Evolutionary conservation across 2,113 vertebrate genomes (phyloP).

Genomic region (Uria aalge): DNA sequence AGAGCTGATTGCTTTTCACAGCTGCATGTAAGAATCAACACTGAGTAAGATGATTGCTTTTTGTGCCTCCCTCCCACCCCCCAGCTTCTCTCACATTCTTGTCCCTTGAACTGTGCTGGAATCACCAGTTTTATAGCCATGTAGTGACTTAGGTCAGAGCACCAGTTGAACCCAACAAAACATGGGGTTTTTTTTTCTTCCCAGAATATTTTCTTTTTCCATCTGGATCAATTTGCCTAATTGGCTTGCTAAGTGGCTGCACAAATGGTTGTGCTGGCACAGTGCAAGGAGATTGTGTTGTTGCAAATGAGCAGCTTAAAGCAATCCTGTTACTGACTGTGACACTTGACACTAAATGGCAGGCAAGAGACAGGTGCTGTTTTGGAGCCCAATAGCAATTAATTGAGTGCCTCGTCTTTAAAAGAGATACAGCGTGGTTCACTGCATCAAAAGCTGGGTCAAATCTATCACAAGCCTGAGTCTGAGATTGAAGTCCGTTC

Average conservation of each 20-base stretch:
- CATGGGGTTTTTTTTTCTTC: rapidly evolving
- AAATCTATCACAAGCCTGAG: background rate
- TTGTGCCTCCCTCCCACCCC: background rate
- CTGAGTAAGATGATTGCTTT: background rate
- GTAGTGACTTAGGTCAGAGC: background rate
- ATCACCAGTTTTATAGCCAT: background rate
- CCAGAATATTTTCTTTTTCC: background rate
- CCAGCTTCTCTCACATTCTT: background rate
- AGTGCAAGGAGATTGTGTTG: background rate
- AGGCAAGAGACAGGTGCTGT: background rate
- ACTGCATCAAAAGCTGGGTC: background rate
- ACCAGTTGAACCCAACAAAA: background rate
- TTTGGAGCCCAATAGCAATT: background rate
- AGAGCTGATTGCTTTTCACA: background rate
- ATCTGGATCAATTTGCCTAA: background rate
- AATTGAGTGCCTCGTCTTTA: background rate
- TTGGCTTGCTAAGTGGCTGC: background rate
- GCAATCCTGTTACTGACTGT: background rate
- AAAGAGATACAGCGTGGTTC: background rate
- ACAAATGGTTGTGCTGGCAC: slow-evolving; percentile 2
- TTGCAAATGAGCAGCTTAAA: slow-evolving; percentile 10
- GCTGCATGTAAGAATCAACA: background rate
- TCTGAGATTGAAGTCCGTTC: background rate
- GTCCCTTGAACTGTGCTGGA: background rate
- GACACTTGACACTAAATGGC: background rate